Conservation (phyloP, 2,113 vertebrate species). For the Gallinago jamesoni region DNA sequence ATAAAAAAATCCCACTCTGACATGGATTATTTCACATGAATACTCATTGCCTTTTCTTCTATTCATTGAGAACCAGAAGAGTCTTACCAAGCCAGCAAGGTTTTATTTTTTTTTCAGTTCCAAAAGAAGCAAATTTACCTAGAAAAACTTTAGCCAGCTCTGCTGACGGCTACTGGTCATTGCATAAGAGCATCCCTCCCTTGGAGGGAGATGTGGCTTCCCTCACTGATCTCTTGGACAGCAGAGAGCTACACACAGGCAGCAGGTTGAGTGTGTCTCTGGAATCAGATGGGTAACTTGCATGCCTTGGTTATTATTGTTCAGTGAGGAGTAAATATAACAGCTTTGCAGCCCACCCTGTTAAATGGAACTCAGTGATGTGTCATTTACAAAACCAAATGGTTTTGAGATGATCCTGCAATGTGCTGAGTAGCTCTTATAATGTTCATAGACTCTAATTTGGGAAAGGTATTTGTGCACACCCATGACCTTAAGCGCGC, state of each 20-base stretch:
- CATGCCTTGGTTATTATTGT: background rate
- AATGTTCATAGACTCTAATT: background rate
- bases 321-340: background rate
- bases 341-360: background rate
- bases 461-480: constrained; percentile 9
- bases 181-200: background rate
- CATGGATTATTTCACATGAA: background rate
- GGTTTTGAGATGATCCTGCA: background rate
- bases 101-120: background rate
- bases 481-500: background rate
- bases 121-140: background rate
- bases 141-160: background rate
- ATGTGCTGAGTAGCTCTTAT: background rate
- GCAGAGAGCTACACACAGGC: background rate
- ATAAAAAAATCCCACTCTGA: background rate
- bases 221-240: background rate
- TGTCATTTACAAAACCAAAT: background rate
- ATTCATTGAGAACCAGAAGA: background rate
- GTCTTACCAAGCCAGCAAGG: background rate
- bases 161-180: background rate
- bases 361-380: background rate
- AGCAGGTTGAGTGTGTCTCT: background rate
- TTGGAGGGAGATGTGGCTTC: background rate
- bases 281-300: background rate
- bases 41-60: background rate